phyloP scores from a whole-genome alignment of 2,113 vertebrate species.

The Notothenia rossii region DNA sequence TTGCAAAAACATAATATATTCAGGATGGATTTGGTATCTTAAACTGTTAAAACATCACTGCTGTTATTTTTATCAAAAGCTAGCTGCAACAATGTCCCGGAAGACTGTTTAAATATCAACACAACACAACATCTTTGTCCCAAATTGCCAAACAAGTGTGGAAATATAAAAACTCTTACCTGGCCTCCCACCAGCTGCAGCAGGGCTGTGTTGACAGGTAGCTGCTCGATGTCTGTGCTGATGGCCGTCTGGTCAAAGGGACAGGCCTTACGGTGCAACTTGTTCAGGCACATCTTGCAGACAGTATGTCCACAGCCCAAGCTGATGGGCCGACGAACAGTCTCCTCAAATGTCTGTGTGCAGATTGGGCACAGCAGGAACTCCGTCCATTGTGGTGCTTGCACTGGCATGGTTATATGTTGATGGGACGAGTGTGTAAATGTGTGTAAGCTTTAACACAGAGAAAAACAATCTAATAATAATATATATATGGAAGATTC shows the following conservation, averaged over 20 bases:
- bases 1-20: neutral
- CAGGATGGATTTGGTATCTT: neutral
- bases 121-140: neutral
- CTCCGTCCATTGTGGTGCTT: constrained; percentile 99
- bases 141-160: neutral
- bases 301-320: constrained; percentile 98
- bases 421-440: constrained; percentile 80
- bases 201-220: constrained; percentile 96
- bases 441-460: constrained; percentile 82
- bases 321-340: constrained; percentile 96
- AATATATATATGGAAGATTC: constrained; percentile 92
- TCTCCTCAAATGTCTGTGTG: constrained; percentile 99
- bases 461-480: constrained; percentile 84
- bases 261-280: constrained; percentile 98
- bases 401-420: constrained; percentile 96
- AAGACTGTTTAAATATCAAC: neutral
- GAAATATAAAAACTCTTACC: constrained; percentile 79
- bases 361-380: constrained; percentile 99
- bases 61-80: neutral
- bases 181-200: constrained; percentile 96
- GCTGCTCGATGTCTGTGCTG: constrained; percentile 97
- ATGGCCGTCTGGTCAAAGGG: constrained; percentile 99
- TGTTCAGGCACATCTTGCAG: constrained; percentile 99
- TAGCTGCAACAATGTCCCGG: neutral
- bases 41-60: neutral